Evolutionary conservation across 2,797 vertebrate species (phyloP).

Genomic region (Alca torda): DNA sequence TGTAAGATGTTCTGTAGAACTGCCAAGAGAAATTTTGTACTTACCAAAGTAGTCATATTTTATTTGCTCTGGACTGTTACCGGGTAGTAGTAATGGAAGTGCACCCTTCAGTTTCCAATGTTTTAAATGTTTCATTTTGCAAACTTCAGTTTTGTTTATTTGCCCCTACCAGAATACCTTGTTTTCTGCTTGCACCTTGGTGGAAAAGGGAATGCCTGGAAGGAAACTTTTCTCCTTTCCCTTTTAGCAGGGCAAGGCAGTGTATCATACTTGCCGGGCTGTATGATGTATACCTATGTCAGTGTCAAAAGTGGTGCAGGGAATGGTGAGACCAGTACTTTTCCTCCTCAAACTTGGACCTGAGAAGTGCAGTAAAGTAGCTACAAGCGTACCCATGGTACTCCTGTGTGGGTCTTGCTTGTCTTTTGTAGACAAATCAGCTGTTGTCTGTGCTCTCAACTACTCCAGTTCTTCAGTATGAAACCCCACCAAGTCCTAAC

Average conservation of each 20-base stretch:
- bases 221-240: background rate
- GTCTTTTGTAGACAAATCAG: background rate
- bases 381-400: background rate
- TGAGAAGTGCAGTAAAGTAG: background rate
- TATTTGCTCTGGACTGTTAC: background rate
- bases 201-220: background rate
- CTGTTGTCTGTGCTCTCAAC: background rate
- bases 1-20: background rate
- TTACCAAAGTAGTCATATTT: background rate
- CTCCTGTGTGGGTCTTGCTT: background rate
- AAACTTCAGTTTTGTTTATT: background rate
- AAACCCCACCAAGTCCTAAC: background rate
- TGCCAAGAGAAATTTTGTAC: background rate
- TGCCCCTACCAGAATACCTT: background rate
- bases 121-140: background rate
- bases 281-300: background rate
- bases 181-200: background rate
- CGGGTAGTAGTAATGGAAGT: background rate
- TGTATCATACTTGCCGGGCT: background rate
- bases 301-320: background rate
- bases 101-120: background rate
- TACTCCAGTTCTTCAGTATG: background rate
- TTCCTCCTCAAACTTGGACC: background rate
- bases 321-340: background rate
- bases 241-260: background rate